Evolutionary conservation across 2,797 vertebrate genomes (phyloP), one percentile per base, ranked within the genome.

Genomic region (Xyrichtys novacula): DNA sequence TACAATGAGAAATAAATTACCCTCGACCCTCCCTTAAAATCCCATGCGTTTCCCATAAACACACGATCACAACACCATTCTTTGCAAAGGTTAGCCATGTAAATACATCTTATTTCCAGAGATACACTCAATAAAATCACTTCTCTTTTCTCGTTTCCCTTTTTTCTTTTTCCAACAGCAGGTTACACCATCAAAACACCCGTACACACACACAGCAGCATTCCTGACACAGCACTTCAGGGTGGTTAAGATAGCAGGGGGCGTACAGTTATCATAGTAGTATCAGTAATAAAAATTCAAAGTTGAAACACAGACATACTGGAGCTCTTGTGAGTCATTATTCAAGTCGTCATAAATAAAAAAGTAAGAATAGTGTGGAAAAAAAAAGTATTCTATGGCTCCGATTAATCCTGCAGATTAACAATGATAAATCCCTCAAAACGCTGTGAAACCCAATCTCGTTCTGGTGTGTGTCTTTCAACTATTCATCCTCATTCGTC

Each of bases 51-150:
- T 74, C 67, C 77, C 52, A 26, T 81, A 53, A 85, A 87, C 56
- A 71, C 73, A 91, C 89, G 29, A 86, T 74, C 82, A 92, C 87
- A 43, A 90, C 85, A 92, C 69, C 85, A 67, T 88, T 87, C 84
- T 83, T 75, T 40, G 71, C 67, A 83, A 87, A 81, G 44, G 34
- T 82, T 85, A 86, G 10, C 84, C 78, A 83, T 71, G 52, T 91
- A 87, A 86, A 87, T 91, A 89, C 58, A 31, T 83, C 81, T 79
- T 64, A 74, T 88, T 78, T 83, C 46, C 53, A 59, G 70, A 17
- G 79, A 68, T 81, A 89, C 79, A 88, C 78, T 86, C 77, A 75
- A 17, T 80, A 76, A 71, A 78, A 59, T 54, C 47, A 54, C 52
- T 66, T 84, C 46, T 83, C 61, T 65, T 78, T 71, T 69, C 55